Conservation (phyloP, 2,797 vertebrate genomes). For the Gymnocypris eckloni region DNA sequence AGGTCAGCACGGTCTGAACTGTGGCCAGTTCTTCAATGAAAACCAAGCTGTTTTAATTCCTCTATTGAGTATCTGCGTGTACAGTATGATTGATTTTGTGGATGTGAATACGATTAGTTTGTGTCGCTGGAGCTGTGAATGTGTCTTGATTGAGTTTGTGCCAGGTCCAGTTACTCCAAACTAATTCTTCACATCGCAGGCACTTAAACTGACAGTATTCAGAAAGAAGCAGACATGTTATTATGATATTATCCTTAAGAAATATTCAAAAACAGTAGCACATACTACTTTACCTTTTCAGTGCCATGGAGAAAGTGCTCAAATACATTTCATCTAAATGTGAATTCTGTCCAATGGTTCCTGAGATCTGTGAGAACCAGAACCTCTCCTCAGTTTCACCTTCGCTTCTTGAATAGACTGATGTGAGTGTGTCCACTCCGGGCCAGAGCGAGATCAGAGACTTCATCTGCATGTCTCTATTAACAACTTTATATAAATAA, state of each 20-base stretch:
- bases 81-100: neutral
- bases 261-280: neutral
- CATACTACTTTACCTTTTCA: neutral
- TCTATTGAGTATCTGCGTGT: neutral
- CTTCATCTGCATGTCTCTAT: neutral
- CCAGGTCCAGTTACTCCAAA: too few relatives aligned
- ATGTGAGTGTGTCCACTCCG: neutral
- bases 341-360: neutral
- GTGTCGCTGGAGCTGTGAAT: neutral
- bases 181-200: too few relatives aligned
- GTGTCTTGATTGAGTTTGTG: too few relatives aligned
- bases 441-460: neutral
- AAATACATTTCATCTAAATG: neutral
- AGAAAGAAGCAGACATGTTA: neutral
- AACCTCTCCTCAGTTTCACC: neutral
- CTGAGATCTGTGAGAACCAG: neutral
- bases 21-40: neutral
- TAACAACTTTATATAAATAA: neutral
- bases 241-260: neutral
- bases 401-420: neutral
- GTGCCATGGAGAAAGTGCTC: neutral
- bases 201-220: neutral
- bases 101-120: neutral
- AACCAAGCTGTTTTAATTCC: neutral
- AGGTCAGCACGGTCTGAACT: neutral